Evolutionary conservation across 2,888 invertebrate genomes (phyloP).

Genomic region (Chalcosyrphus nemorum): DNA sequence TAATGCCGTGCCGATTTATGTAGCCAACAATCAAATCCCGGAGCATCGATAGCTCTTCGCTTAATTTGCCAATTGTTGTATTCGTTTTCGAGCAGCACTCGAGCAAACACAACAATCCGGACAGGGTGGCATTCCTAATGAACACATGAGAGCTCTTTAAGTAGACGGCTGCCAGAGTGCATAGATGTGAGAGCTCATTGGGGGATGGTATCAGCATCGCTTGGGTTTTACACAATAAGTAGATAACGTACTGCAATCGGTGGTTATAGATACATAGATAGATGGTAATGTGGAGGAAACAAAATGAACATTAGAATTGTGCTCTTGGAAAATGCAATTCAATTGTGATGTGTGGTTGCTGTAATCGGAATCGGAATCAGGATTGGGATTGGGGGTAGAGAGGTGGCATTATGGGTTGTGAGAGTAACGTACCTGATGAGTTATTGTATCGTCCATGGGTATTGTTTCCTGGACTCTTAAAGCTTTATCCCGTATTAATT

Average conservation of each 20-base stretch:
- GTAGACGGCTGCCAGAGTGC: slow-evolving; percentile 80
- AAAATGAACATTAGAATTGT: slow-evolving; percentile 60
- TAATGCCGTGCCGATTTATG: slow-evolving; percentile 81
- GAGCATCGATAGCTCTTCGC: slow-evolving; percentile 81
- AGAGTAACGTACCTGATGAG: slow-evolving; percentile 83
- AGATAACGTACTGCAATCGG: slow-evolving; percentile 81
- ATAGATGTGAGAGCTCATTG: slow-evolving; percentile 80
- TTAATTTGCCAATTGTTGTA: slow-evolving; percentile 81
- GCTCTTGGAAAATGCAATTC: slow-evolving; percentile 49
- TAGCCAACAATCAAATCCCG: slow-evolving; percentile 81
- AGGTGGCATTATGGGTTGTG: slow-evolving; percentile 45
- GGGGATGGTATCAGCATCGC: slow-evolving; percentile 81
- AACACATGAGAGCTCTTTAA: slow-evolving; percentile 82
- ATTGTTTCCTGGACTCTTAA: slow-evolving; percentile 86
- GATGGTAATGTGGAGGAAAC: slow-evolving; percentile 23
- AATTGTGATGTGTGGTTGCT: slow-evolving; percentile 38
- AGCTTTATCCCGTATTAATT: slow-evolving; percentile 89
- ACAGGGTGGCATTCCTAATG: slow-evolving; percentile 81
- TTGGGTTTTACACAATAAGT: slow-evolving; percentile 82
- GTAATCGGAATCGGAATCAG: neutral
- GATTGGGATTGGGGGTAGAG: neutral
- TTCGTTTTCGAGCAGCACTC: slow-evolving; percentile 82
- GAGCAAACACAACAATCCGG: slow-evolving; percentile 81
- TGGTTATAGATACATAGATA: neutral
- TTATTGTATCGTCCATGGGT: slow-evolving; percentile 89